phyloP scores from a whole-genome alignment of 1,140 invertebrate species.

The Drosophila willistoni region DNA sequence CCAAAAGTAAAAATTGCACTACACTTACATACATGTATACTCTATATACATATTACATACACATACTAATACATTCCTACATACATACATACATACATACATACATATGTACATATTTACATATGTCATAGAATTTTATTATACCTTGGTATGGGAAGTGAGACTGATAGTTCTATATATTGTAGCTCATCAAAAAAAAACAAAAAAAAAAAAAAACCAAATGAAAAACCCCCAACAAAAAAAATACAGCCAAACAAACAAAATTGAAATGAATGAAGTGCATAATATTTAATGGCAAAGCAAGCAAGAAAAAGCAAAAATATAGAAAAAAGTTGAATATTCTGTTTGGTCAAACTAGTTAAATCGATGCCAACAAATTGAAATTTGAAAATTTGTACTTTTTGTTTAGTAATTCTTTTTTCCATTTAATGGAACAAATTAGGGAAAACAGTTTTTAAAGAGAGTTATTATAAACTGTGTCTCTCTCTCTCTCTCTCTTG shows the following conservation, averaged over 20 bases:
- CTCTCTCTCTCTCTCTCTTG: neutral
- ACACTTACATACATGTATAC: neutral
- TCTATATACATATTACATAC: slow-evolving; percentile 4
- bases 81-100: slow-evolving; percentile 26
- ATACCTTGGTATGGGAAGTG: slow-evolving; percentile 74
- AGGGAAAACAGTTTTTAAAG: neutral
- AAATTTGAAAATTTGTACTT: neutral
- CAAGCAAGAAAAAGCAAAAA: neutral
- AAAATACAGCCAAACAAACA: neutral
- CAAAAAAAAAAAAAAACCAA: slow-evolving; percentile 25
- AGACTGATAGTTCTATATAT: slow-evolving; percentile 82
- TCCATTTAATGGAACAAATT: neutral
- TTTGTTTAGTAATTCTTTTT: neutral
- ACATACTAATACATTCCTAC: slow-evolving; percentile 16
- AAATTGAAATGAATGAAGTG: neutral
- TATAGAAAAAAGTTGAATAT: neutral
- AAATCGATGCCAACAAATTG: neutral
- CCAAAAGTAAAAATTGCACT: neutral
- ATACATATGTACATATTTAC: slow-evolving; percentile 36
- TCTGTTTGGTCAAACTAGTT: neutral
- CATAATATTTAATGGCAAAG: neutral
- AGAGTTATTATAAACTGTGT: neutral
- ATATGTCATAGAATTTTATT: slow-evolving; percentile 56
- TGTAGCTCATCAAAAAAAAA: slow-evolving; percentile 69
- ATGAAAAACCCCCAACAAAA: slow-evolving; percentile 14